A percentile compares a stretch with the other conserved stretches of the same genome.
These are phyloP conservation scores for Microdon myrmicae DNA, from an alignment of 2,888 invertebrate genomes.

Conservation along the genomic window DNA sequence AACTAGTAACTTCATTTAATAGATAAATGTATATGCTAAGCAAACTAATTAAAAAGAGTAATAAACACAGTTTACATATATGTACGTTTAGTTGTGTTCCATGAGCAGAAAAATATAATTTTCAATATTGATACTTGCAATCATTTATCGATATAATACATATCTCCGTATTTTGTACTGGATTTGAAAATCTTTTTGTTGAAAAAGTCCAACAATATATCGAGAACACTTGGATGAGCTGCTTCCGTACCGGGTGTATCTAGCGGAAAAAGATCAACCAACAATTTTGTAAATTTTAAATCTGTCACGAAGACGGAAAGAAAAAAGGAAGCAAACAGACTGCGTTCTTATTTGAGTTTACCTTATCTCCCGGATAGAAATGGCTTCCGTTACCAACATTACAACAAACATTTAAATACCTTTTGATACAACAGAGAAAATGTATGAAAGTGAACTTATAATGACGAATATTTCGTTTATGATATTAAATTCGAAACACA, in stretches of 20 bases:
- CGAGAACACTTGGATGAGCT: slow-evolving; percentile 31
- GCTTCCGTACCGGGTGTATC: slow-evolving; percentile 47
- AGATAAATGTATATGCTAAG: too few relatives aligned
- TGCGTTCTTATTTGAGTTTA: slow-evolving; percentile 29
- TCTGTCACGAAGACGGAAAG: slow-evolving; percentile 38
- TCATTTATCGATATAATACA: slow-evolving; percentile 1
- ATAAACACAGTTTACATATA: too few relatives aligned
- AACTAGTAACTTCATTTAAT: too few relatives aligned
- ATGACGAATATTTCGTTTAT: too few relatives aligned
- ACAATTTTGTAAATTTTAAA: slow-evolving; percentile 40
- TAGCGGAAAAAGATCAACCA: slow-evolving; percentile 49
- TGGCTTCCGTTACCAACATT: slow-evolving; percentile 33
- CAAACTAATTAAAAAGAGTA: too few relatives aligned
- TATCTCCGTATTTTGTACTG: slow-evolving; percentile 11
- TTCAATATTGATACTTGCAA: too few relatives aligned
- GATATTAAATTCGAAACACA: too few relatives aligned
- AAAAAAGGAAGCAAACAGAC: slow-evolving; percentile 40
- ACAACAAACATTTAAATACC: slow-evolving; percentile 9
- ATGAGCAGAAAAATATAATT: too few relatives aligned
- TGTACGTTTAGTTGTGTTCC: too few relatives aligned
- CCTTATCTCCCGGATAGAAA: slow-evolving; percentile 19
- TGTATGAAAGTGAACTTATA: too few relatives aligned
- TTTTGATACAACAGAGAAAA: too few relatives aligned
- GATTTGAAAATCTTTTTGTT: slow-evolving; percentile 26
- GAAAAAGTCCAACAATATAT: slow-evolving; percentile 32